Conservation (phyloP, 2,113 vertebrate genomes). For the Ascaphus truei region DNA sequence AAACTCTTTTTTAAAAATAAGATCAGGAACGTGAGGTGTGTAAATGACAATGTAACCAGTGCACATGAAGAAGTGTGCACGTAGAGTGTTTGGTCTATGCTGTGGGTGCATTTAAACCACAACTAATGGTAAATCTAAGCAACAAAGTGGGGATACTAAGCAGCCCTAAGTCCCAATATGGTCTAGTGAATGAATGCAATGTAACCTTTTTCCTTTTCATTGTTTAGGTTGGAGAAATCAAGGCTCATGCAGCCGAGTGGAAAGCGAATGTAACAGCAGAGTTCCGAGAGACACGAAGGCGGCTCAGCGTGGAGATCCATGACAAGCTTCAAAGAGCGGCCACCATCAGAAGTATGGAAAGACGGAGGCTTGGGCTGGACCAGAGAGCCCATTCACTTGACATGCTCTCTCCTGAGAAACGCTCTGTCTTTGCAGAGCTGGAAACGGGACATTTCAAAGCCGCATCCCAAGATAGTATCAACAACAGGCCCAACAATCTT, state of each 20-base stretch:
- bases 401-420: constrained; percentile 93
- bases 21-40: no score
- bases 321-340: constrained; percentile 94
- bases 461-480: constrained; percentile 94
- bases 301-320: constrained; percentile 91
- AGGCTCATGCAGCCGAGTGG: constrained; percentile 94
- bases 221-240: constrained; percentile 88
- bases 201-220: background rate
- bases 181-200: background rate
- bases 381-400: constrained; percentile 93
- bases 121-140: no score
- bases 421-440: constrained; percentile 85
- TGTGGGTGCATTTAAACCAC: no score
- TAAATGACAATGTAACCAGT: no score
- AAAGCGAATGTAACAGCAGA: constrained; percentile 93
- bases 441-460: constrained; percentile 86
- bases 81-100: no score
- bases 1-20: no score
- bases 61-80: no score
- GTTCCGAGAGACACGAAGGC: constrained; percentile 87
- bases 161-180: no score
- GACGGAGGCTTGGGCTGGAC: constrained; percentile 86
- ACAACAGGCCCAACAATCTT: constrained; percentile 90
- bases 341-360: constrained; percentile 97
- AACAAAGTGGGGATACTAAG: no score